Base-by-base conservation (phyloP, 1,140 invertebrate species). In the Reticulitermes speratus region DNA sequence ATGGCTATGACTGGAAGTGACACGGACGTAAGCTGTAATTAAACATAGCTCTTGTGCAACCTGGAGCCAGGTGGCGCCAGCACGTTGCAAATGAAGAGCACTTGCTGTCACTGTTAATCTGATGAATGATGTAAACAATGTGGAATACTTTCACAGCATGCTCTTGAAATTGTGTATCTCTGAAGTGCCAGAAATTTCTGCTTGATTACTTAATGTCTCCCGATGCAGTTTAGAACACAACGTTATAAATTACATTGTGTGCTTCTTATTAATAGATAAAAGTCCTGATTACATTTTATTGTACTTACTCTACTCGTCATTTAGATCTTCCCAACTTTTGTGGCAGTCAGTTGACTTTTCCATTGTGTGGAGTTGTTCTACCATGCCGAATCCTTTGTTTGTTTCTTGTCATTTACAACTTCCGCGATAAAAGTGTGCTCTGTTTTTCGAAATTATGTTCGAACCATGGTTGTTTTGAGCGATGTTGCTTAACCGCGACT, bases 61-160 rank as follows among this genome's bases (percentile, higher is more conserved):
- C 25, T 75, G 65, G n/a, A 3, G 65, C 65, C 65, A 75, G n/a
- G 65, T 75, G 65, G 65, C 25, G n/a, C 11, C 65, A n/a, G 65
- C n/a, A n/a, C 59, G 59, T 23, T 65, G 59, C 59, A 65, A 65
- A 65, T 65, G 59, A 21, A 2, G 25, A 11, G 8, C n/a, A 75
- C n/a, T n/a, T 30, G 65, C 65, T 75, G 65, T 75, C 65, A 75
- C 65, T 75, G 14, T 75, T 75, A 75, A n/a, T 75, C 25, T 75
- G 65, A 75, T 25, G 65, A 75, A 75, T 75, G 65, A 12, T 75
- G 25, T 75, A 75, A 75, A 75, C 65, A 75, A 30, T 75, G 65
- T 30, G 65, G 65, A 30, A 55, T 55, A 16, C 52, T 30, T 30
- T 75, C n/a, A 30, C 7, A 30, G n/a, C 52, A 0, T 16, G 14